Evolutionary conservation across 1,140 invertebrate genomes (phyloP), one percentile per base, ranked within the genome.

Genomic region (Capitella teleta): DNA sequence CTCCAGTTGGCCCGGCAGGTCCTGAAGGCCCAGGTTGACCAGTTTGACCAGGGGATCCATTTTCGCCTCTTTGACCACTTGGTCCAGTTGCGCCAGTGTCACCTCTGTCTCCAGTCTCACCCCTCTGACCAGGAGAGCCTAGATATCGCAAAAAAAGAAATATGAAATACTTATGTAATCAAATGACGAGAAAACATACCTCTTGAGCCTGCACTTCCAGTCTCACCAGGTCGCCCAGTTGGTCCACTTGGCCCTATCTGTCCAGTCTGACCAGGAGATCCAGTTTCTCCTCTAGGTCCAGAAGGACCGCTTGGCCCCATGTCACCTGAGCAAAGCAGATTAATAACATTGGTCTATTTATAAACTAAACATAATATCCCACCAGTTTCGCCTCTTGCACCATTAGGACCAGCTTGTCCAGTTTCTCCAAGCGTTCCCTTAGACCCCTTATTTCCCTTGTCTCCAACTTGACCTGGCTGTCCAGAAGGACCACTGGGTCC

Each of bases 211-310:
- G 2, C 38, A 50, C 61, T 53, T 57, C 65, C 65, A 18, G 63
- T 56, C 24, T 66, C 63, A 56, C 66, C 66, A 36, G 34, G 40
- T 5, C 51, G 28, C 5, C 66, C 66, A 10, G 25, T 24, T 5
- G 47, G 23, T 47, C 66, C 66, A 4, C 53, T 43, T 5, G 60
- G 50, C 34, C 65, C 65, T 2, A 47, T 19, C 5, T 55, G 36
- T 24, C 65, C 63, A 32, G 57, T 23, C 32, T 55, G 50, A 30
- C 65, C 65, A 6, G 37, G 14, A 16, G 5, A 26, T 25, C 48
- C 30, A 3, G n/a, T n/a, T n/a, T n/a, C n/a, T n/a, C n/a, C n/a
- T n/a, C n/a, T n/a, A n/a, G n/a, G n/a, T n/a, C n/a, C n/a, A n/a
- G n/a, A n/a, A n/a, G n/a, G n/a, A n/a, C n/a, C n/a, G n/a, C n/a